A percentile compares a stretch with the other conserved stretches of the same genome.
phyloP scores from a whole-genome alignment of 2,888 invertebrate genomes.

The Saturnia japonica region DNA sequence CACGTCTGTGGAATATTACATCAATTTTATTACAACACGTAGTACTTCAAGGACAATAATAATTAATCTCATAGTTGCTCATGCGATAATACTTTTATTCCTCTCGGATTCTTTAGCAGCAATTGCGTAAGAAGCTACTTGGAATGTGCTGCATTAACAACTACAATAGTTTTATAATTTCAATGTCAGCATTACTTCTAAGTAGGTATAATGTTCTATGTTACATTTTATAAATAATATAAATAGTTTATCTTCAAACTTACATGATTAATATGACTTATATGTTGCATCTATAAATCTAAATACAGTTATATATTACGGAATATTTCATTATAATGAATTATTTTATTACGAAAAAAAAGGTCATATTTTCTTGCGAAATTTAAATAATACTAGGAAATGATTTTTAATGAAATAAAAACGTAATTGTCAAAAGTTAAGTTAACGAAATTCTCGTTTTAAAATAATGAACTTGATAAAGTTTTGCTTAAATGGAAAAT shows the following conservation, averaged over 20 bases:
- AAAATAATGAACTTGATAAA: background rate
- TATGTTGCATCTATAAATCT: background rate
- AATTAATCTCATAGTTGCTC: constrained; percentile 13
- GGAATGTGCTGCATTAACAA: constrained; percentile 10
- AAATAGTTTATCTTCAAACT: background rate
- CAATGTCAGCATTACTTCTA: constrained; percentile 9
- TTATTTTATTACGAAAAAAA: background rate
- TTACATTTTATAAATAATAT: background rate
- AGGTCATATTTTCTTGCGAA: background rate
- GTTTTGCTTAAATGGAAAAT: background rate
- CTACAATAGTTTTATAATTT: constrained; percentile 9
- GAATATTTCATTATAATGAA: background rate
- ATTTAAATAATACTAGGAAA: background rate
- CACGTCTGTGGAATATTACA: constrained; percentile 8
- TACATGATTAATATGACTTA: background rate
- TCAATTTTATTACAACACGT: constrained; percentile 11
- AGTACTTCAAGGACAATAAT: constrained; percentile 4
- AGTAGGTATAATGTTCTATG: background rate
- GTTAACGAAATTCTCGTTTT: background rate
- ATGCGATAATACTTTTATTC: constrained; percentile 14
- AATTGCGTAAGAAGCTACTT: constrained; percentile 9
- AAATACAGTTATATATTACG: background rate
- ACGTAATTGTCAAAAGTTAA: background rate
- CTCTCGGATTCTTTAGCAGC: constrained; percentile 12
- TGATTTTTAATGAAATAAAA: background rate